These are phyloP conservation scores for Artibeus jamaicensis DNA, from an alignment of 2,797 vertebrate genomes.

Conservation along the genomic window DNA sequence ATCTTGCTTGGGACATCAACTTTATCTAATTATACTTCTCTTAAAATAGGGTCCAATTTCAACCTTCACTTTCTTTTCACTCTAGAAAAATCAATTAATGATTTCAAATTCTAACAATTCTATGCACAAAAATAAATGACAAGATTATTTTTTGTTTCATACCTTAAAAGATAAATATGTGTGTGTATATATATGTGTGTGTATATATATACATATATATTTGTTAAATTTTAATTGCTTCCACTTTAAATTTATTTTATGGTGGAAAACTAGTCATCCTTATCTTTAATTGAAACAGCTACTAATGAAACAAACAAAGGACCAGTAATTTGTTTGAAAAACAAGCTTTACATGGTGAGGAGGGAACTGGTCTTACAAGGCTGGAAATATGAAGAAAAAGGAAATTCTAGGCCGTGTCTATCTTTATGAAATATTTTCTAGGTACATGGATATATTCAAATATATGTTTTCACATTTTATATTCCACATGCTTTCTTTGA, in stretches of 20 bases:
- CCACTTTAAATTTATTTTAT: not conserved
- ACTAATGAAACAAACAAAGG: not conserved
- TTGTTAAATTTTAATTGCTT: not conserved
- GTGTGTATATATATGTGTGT: no score
- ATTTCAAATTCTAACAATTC: slow-evolving; percentile 46
- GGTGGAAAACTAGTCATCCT: not conserved
- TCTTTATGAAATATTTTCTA: not conserved
- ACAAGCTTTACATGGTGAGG: no score
- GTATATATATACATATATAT: no score
- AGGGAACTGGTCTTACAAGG: not conserved
- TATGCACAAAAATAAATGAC: not conserved
- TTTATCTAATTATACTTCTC: slow-evolving; percentile 68
- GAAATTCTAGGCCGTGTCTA: not conserved
- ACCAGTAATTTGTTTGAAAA: not conserved
- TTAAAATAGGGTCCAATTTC: slow-evolving; percentile 65
- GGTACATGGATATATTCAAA: not conserved
- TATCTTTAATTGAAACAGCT: not conserved
- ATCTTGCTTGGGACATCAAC: slow-evolving; percentile 70
- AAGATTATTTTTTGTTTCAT: slow-evolving; percentile 24
- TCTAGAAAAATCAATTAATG: slow-evolving; percentile 51
- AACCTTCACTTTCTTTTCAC: slow-evolving; percentile 51
- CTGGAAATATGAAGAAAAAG: not conserved
- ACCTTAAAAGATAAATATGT: not conserved
- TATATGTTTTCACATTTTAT: not conserved
- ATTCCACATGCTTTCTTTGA: not conserved